Percentiles rank a stretch among this genome's conserved stretches.
Conservation (phyloP, 1,140 invertebrate species). For the Sitobion miscanthi region DNA sequence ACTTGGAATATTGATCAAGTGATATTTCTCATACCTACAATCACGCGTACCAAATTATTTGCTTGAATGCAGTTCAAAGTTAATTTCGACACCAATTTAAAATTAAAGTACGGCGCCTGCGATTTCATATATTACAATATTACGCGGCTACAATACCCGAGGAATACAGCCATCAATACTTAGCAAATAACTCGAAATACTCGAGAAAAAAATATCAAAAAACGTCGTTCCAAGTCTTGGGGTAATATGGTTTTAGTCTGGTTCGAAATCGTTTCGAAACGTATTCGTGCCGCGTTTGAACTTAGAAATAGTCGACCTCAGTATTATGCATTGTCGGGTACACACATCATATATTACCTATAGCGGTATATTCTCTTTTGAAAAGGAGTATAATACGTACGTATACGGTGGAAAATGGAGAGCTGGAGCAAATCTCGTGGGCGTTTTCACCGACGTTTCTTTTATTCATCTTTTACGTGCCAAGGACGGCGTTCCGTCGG, state of each 20-base stretch:
- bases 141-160: neutral
- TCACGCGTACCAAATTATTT: neutral
- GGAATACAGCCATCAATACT: neutral
- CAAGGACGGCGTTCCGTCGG: neutral
- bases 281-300: neutral
- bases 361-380: too few relatives aligned
- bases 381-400: too few relatives aligned
- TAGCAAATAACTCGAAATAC: neutral
- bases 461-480: neutral
- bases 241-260: neutral
- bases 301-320: neutral
- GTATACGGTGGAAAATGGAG: neutral
- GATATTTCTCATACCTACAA: neutral
- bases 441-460: neutral
- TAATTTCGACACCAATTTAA: neutral
- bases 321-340: neutral
- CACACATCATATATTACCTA: neutral
- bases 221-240: neutral
- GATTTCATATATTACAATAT: neutral
- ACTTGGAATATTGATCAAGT: conserved; percentile 15
- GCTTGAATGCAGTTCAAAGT: neutral
- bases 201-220: neutral
- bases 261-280: neutral
- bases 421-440: neutral
- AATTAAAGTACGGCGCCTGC: neutral